These are phyloP conservation scores for Circaetus gallicus DNA, from an alignment of 2,113 vertebrate species.

Conservation along the genomic window DNA sequence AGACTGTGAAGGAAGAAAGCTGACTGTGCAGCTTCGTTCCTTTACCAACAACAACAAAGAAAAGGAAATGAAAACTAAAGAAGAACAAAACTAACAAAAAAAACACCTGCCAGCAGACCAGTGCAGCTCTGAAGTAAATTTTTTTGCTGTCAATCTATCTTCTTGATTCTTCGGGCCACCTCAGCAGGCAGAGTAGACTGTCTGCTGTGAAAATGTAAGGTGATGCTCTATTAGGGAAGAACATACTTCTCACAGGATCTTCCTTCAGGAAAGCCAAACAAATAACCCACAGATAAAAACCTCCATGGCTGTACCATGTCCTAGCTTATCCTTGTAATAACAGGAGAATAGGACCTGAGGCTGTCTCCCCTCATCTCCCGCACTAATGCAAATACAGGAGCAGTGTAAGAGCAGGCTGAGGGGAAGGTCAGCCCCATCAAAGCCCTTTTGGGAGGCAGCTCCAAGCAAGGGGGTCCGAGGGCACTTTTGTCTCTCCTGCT, in stretches of 20 bases:
- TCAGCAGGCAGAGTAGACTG: not conserved
- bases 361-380: not conserved
- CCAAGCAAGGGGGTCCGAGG: not conserved
- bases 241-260: not conserved
- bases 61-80: not conserved
- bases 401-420: not conserved
- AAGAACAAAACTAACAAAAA: not conserved
- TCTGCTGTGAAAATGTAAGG: not conserved
- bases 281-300: conserved; percentile 14
- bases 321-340: not conserved
- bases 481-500: not conserved
- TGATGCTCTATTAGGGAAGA: not conserved
- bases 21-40: not conserved
- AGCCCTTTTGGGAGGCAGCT: not conserved
- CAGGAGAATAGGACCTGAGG: not conserved
- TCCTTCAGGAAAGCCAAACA: conserved; percentile 8
- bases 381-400: not conserved
- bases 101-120: not conserved
- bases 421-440: not conserved
- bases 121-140: not conserved
- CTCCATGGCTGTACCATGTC: not conserved
- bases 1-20: not conserved
- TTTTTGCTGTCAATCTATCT: not conserved
- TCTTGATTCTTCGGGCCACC: not conserved
- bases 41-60: not conserved